These are phyloP conservation scores for Platyrinchus mystaceus DNA, from an alignment of 2,797 vertebrate species.

Conservation along the genomic window DNA sequence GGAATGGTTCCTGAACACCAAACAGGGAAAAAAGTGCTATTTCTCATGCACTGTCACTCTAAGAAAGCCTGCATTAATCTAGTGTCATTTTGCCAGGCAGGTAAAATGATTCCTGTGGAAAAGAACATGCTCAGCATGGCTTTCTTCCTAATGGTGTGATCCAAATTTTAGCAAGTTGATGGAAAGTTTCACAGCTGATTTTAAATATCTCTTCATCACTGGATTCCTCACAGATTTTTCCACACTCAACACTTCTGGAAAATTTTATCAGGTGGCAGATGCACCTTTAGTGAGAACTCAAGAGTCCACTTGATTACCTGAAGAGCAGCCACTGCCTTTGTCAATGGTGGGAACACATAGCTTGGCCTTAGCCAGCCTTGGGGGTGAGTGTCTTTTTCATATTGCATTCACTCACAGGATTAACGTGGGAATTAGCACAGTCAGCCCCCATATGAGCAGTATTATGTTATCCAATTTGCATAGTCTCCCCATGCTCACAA, in stretches of 20 bases:
- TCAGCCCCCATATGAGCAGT: conserved; percentile 29
- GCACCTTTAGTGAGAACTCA: neutral
- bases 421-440: conserved; percentile 41
- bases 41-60: neutral
- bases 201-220: neutral
- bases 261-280: neutral
- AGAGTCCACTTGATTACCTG: neutral
- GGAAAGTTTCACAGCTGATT: neutral
- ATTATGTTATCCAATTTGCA: conserved; percentile 45
- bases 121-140: neutral
- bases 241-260: neutral
- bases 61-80: neutral
- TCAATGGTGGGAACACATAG: neutral
- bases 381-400: neutral
- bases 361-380: neutral
- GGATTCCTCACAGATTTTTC: neutral
- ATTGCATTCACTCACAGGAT: neutral
- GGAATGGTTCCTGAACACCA: neutral
- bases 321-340: neutral
- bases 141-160: neutral
- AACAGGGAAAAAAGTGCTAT: neutral
- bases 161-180: neutral
- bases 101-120: neutral
- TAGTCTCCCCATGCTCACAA: neutral
- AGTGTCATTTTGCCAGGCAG: neutral